Evolutionary conservation across 2,113 vertebrate genomes (phyloP).

Genomic region (Talpa occidentalis): DNA sequence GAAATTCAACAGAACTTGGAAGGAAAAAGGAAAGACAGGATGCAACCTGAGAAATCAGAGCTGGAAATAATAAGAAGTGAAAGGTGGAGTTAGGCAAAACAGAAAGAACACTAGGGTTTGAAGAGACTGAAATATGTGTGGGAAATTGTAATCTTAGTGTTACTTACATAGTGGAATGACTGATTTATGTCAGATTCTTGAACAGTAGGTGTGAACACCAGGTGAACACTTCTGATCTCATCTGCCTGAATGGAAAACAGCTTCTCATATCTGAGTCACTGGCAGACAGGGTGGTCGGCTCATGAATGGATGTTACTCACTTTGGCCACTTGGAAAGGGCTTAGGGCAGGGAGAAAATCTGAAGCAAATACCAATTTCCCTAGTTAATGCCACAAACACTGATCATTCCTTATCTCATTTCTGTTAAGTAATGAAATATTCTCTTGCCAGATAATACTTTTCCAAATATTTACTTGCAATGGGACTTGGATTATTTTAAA

Average conservation of each 20-base stretch:
- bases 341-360: background rate
- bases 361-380: background rate
- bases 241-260: background rate
- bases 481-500: background rate
- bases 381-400: background rate
- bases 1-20: constrained; percentile 16
- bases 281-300: background rate
- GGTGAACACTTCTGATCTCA: background rate
- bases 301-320: background rate
- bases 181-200: background rate
- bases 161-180: background rate
- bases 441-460: background rate
- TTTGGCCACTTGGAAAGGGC: background rate
- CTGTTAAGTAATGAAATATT: background rate
- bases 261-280: background rate
- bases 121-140: background rate
- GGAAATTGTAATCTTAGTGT: background rate
- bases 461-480: constrained; percentile 7
- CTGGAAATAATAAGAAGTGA: background rate
- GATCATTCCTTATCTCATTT: background rate
- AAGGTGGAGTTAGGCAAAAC: background rate
- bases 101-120: background rate
- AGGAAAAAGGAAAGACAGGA: background rate
- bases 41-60: background rate
- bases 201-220: background rate